Evolutionary conservation across 1,140 invertebrate species (phyloP), one percentile per base, ranked within the genome.

Genomic region (Mya arenaria): DNA sequence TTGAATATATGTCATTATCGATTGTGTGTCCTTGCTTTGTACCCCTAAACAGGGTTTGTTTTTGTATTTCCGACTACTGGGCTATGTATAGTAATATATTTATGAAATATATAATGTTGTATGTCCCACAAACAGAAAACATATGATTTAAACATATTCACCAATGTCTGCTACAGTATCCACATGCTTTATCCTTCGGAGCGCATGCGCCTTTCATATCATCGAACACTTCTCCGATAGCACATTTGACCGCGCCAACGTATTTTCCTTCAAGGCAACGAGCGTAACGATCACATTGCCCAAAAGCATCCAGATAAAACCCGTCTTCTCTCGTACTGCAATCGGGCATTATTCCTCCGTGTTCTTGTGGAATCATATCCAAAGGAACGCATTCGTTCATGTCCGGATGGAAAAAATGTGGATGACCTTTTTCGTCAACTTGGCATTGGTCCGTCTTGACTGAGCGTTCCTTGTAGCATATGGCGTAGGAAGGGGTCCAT

Each of bases 381-480:
- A 81, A 23, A 23, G 75, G 65, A 4, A 60, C 71, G 52, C 83
- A 84, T 25, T 75, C 55, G 23, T 68, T 68, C n/a, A 36, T 28
- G 41, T 84, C 65, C n/a, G 78, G 62, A 34, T 55, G 56, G 55
- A 73, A 81, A 19, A 75, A 17, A 17, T 81, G 72, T 58, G 52
- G 62, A 36, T 34, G 48, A 8, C 66, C 71, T 34, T 56, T 30
- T 15, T 32, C 55, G 55, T 75, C 75, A 13, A 34, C 17, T 19
- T 58, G 28, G 62, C 84, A 85, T 15, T 63, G 44, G 3, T 73
- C 71, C 17, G 60, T 36, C 3, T 68, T 75, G 6, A 85, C 30
- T 23, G 62, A 74, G 71, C 84, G 69, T n/a, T 80, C 80, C 41
- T 72, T 71, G 37, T 83, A 79, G 48, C 84, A 85, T 17, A 83